A percentile compares a stretch with the other conserved stretches of the same genome.
Evolutionary conservation across 2,888 invertebrate genomes (phyloP).

Genomic region (Sarcophaga rosellei): DNA sequence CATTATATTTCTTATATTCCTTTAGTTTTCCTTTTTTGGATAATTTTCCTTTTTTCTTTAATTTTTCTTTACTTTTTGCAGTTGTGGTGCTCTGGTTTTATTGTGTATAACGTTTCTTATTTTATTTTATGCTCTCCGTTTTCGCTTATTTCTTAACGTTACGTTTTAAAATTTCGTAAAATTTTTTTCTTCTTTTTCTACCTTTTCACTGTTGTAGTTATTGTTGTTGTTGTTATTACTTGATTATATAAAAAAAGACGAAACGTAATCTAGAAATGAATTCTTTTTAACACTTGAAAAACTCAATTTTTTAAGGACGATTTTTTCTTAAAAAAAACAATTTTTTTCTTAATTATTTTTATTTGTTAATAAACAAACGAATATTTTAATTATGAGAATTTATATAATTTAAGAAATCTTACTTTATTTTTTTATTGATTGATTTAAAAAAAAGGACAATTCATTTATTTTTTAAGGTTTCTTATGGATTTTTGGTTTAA

Average conservation of each 20-base stretch:
- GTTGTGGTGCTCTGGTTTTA: conserved; percentile 58
- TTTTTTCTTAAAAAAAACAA: no score
- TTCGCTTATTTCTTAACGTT: not conserved
- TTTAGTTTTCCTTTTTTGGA: not conserved
- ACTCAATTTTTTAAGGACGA: no score
- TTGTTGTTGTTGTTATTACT: conserved; percentile 51
- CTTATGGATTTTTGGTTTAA: not conserved
- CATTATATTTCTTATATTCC: not conserved
- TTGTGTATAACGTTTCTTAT: conserved; percentile 50
- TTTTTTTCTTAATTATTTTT: not conserved
- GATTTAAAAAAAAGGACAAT: not conserved
- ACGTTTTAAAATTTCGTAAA: no score
- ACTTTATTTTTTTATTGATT: not conserved
- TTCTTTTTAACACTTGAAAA: not conserved
- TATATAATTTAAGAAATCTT: not conserved
- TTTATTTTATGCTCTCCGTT: conserved; percentile 15
- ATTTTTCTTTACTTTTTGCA: conserved; percentile 35
- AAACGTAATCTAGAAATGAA: conserved; percentile 35
- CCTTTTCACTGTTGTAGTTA: not conserved
- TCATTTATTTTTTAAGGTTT: not conserved
- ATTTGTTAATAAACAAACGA: not conserved
- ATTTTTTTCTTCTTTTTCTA: not conserved
- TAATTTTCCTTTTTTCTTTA: conserved; percentile 1
- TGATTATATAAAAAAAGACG: conserved; percentile 65
- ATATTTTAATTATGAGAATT: not conserved